Percentiles rank a stretch among this genome's conserved stretches.
Evolutionary conservation across 1,140 invertebrate species (phyloP).

Genomic region (Cydia strobilella): DNA sequence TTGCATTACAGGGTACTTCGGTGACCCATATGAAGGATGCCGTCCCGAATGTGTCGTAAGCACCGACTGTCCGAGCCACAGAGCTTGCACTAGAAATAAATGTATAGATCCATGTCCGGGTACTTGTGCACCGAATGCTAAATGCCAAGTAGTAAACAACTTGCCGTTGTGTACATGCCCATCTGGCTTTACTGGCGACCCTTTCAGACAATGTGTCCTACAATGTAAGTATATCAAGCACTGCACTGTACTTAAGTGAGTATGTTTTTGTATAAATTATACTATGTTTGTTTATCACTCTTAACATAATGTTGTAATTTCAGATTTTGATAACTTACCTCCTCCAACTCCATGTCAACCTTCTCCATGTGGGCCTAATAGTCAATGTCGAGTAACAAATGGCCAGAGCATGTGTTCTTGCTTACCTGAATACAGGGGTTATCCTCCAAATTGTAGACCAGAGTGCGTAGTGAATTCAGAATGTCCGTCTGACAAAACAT

Average conservation of each 20-base stretch:
- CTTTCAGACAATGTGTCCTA: conserved; percentile 81
- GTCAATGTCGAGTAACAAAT: conserved; percentile 82
- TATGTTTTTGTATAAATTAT: conserved; percentile 28
- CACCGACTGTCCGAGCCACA: conserved; percentile 83
- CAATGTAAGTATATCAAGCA: conserved; percentile 60
- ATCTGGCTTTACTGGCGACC: conserved; percentile 86
- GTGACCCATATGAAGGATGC: conserved; percentile 80
- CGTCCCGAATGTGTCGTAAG: conserved; percentile 80
- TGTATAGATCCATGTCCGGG: conserved; percentile 87
- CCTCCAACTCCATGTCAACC: conserved; percentile 82
- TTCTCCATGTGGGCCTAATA: conserved; percentile 86
- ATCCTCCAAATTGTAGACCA: conserved; percentile 85
- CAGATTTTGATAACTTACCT: conserved; percentile 51
- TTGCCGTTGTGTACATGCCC: conserved; percentile 88
- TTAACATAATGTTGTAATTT: conserved; percentile 51
- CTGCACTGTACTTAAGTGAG: neutral
- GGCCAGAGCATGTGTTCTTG: conserved; percentile 84
- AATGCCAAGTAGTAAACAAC: conserved; percentile 88
- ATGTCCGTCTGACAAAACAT: conserved; percentile 86
- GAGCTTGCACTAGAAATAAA: conserved; percentile 85
- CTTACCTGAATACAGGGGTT: conserved; percentile 82
- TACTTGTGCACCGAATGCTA: conserved; percentile 86
- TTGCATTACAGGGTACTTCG: conserved; percentile 80
- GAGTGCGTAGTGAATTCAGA: conserved; percentile 89
- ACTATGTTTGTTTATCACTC: neutral